Conservation (phyloP, 2,888 invertebrate species). For the Helobdella robusta region DNA sequence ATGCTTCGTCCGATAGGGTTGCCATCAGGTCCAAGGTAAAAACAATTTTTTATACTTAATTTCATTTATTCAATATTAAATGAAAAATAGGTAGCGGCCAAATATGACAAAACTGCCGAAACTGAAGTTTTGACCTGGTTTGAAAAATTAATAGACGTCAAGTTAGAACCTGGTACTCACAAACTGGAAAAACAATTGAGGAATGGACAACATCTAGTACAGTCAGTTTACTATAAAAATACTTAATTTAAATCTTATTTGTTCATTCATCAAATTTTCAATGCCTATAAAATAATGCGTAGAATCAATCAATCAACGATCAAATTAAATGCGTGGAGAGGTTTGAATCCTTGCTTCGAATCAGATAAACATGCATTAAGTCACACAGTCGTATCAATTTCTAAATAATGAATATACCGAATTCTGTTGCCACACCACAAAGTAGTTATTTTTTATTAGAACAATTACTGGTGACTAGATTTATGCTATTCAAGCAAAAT, state of each 20-base stretch:
- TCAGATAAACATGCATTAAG: too few species aligned
- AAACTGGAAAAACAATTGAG: conserved; percentile 21
- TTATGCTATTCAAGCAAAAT: too few species aligned
- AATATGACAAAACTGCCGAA: conserved; percentile 21
- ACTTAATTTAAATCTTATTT: background rate
- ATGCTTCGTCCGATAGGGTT: conserved; percentile 1
- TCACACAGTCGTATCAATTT: too few species aligned
- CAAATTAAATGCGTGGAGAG: too few species aligned
- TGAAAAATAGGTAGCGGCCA: conserved; percentile 7
- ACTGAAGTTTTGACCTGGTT: conserved; percentile 18
- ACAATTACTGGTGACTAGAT: too few species aligned
- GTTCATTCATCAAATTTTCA: too few species aligned
- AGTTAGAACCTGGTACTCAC: conserved; percentile 18
- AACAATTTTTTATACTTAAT: background rate
- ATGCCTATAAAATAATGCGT: too few species aligned
- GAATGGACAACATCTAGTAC: conserved; percentile 21
- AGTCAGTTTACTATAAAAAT: background rate
- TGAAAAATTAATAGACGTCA: conserved; percentile 3
- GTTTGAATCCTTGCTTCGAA: too few species aligned
- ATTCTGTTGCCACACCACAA: too few species aligned
- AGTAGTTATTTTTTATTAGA: too few species aligned
- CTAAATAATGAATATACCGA: too few species aligned
- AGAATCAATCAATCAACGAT: too few species aligned
- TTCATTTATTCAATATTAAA: background rate
- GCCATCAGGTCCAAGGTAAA: conserved; percentile 9